Evolutionary conservation across 2,797 vertebrate species (phyloP).

Genomic region (Danio choprae): DNA sequence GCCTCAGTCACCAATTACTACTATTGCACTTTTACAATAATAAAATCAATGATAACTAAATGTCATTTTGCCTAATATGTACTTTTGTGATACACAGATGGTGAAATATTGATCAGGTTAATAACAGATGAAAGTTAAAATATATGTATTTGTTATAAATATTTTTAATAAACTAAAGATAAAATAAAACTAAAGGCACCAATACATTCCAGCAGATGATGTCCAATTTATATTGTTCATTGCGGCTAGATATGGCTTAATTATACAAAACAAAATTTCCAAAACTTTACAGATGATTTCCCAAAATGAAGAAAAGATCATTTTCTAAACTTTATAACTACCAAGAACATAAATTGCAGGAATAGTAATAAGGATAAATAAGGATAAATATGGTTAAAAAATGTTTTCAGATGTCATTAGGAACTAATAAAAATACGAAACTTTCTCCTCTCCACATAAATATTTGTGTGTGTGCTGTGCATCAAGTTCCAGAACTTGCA

Average conservation of each 20-base stretch:
- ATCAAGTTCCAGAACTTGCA: conserved; percentile 40
- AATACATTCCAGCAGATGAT: neutral
- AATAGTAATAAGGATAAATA: too few species aligned
- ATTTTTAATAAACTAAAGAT: neutral
- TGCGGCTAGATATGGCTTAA: neutral
- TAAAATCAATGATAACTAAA: neutral
- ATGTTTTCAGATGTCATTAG: too few species aligned
- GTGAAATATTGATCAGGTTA: neutral
- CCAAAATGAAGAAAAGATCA: too few species aligned
- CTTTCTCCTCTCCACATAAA: neutral
- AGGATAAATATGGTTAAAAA: too few species aligned
- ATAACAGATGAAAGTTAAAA: too few species aligned
- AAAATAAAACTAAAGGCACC: too few species aligned
- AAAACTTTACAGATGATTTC: too few species aligned
- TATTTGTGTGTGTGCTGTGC: neutral
- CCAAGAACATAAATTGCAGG: too few species aligned
- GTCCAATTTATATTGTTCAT: neutral
- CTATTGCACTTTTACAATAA: neutral
- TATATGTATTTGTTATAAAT: too few species aligned
- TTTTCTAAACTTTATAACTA: too few species aligned
- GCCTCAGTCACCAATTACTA: neutral
- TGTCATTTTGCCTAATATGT: neutral
- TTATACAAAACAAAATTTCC: neutral
- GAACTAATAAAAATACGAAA: too few species aligned
- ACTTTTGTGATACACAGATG: neutral